phyloP scores from a whole-genome alignment of 2,113 vertebrate genomes.

The Callospermophilus lateralis region DNA sequence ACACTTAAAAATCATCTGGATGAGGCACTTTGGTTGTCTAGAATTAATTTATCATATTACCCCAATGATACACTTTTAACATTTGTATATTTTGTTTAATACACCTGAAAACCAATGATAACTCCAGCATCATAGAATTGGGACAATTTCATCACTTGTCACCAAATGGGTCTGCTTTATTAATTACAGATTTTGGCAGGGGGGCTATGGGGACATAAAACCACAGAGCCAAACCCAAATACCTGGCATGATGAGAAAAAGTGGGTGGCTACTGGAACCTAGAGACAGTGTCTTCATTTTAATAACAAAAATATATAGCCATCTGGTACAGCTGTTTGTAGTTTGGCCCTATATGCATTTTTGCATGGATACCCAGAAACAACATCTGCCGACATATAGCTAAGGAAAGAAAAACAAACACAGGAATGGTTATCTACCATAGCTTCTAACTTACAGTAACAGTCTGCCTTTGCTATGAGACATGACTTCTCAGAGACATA shows the following conservation, averaged over 20 bases:
- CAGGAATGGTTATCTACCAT: slow-evolving; percentile 33
- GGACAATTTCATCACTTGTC: slow-evolving; percentile 81
- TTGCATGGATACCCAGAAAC: slow-evolving; percentile 71
- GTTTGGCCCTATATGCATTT: slow-evolving; percentile 60
- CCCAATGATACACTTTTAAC: slow-evolving; percentile 80
- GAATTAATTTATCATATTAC: slow-evolving; percentile 77
- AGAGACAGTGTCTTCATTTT: slow-evolving; percentile 58
- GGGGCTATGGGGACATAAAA: slow-evolving; percentile 84
- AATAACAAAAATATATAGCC: slow-evolving; percentile 24
- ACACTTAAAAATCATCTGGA: slow-evolving; percentile 39
- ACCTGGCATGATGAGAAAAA: slow-evolving; percentile 80
- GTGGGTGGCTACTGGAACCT: slow-evolving; percentile 80
- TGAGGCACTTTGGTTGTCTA: slow-evolving; percentile 71
- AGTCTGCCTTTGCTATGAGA: slow-evolving; percentile 25
- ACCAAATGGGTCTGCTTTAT: slow-evolving; percentile 83
- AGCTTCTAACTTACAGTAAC: slow-evolving; percentile 49
- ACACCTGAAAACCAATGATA: slow-evolving; percentile 83
- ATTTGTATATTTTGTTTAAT: slow-evolving; percentile 83
- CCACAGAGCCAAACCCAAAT: slow-evolving; percentile 84
- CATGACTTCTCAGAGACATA: slow-evolving; percentile 19
- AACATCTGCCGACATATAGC: slow-evolving; percentile 64
- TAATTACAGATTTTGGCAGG: slow-evolving; percentile 83
- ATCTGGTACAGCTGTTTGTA: slow-evolving; percentile 75
- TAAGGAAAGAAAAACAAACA: slow-evolving; percentile 50
- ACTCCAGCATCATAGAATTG: slow-evolving; percentile 77